phyloP scores from a whole-genome alignment of 2,888 invertebrate genomes.

The Sympetrum striolatum region DNA sequence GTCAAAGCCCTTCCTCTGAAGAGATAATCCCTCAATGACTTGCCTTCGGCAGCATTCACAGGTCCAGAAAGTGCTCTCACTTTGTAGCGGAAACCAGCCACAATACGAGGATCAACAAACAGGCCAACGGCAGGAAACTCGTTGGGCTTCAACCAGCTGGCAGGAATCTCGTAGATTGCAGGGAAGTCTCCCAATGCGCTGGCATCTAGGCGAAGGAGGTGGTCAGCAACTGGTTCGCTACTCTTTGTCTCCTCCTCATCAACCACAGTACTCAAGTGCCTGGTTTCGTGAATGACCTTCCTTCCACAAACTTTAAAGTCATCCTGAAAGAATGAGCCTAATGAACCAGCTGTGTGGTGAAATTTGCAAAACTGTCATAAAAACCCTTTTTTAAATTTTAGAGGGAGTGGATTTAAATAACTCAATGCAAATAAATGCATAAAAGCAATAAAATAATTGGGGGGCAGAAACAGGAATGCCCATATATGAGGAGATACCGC shows the following conservation, averaged over 20 bases:
- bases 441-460: neutral
- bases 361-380: neutral
- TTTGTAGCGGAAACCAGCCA: slow-evolving; percentile 78
- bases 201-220: slow-evolving; percentile 62
- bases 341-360: neutral
- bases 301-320: neutral
- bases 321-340: slow-evolving; percentile 43
- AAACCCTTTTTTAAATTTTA: neutral
- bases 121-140: slow-evolving; percentile 76
- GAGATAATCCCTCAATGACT: slow-evolving; percentile 56
- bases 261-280: neutral
- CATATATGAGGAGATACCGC: neutral
- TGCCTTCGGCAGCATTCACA: slow-evolving; percentile 53
- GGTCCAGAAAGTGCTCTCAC: slow-evolving; percentile 67
- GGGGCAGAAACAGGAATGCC: neutral
- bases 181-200: slow-evolving; percentile 70
- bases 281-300: neutral
- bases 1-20: slow-evolving; percentile 72
- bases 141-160: slow-evolving; percentile 62
- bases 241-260: slow-evolving; percentile 4
- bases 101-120: slow-evolving; percentile 73
- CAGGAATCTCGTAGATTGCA: slow-evolving; percentile 68
- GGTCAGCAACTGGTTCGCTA: neutral
- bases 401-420: neutral
- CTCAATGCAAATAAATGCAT: neutral